These are phyloP conservation scores for Ctenomys sociabilis DNA, from an alignment of 2,113 vertebrate genomes.

Conservation along the genomic window DNA sequence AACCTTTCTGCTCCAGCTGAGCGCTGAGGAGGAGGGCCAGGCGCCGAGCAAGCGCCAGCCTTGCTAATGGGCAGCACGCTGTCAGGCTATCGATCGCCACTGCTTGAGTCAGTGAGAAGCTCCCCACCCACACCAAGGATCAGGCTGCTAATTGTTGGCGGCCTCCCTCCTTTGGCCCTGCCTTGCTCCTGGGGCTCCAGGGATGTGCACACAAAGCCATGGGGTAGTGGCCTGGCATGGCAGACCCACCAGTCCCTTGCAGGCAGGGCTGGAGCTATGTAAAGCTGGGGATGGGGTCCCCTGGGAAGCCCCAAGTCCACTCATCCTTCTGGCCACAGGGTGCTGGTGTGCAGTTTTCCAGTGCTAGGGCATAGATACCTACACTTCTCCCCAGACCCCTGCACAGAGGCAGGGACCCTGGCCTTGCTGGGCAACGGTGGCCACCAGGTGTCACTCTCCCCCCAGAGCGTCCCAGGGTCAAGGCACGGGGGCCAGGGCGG, in stretches of 20 bases:
- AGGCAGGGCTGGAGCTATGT: not conserved
- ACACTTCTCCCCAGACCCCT: not conserved
- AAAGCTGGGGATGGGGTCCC: not conserved
- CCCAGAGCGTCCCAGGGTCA: not conserved
- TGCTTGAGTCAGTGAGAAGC: slow-evolving; percentile 88
- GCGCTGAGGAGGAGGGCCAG: slow-evolving; percentile 87
- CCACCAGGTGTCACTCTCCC: not conserved
- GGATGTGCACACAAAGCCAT: not conserved
- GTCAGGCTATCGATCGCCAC: slow-evolving; percentile 93
- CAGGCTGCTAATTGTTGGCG: slow-evolving; percentile 93
- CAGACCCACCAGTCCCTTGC: not conserved
- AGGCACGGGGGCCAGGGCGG: no score
- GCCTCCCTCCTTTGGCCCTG: slow-evolving; percentile 78
- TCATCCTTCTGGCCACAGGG: not conserved
- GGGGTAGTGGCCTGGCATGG: not conserved
- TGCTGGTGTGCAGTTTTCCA: rapidly evolving
- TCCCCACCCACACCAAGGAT: slow-evolving; percentile 86
- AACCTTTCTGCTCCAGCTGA: slow-evolving; percentile 81
- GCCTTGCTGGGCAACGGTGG: not conserved
- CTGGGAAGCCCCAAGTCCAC: not conserved
- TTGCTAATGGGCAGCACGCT: slow-evolving; percentile 91
- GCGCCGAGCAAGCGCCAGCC: slow-evolving; percentile 89
- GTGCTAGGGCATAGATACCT: not conserved
- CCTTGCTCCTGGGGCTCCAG: not conserved
- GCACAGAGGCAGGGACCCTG: not conserved